Base-by-base conservation (phyloP, 2,888 invertebrate species). In the Tetrapedia diversipes region DNA sequence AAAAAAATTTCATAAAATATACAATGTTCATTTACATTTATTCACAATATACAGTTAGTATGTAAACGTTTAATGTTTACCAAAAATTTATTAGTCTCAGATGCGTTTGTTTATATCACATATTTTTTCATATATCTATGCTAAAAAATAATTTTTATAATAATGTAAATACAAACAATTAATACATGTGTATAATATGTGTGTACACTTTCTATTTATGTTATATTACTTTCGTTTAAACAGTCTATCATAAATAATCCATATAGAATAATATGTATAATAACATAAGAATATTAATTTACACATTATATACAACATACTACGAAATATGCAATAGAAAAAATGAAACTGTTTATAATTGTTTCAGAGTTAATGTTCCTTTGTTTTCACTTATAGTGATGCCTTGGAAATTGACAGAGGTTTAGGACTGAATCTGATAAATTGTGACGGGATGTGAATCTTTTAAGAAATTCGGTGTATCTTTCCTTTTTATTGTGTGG, bases 1-100 rank as follows among this genome's bases (percentile, higher is more conserved):
- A 24, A 29, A 67, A 49, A 11, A 8, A 14, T 73, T 8, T 53
- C 61, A 56, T 64, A 49, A 22, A 56, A 71, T 61, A 56, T 72
- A 32, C 70, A 56, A 4, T 67, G 60, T 74, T 59, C 54, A 63
- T 71, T 49, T 82, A 53, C 59, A 64, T 74, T 74, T 67, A 74
- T 77, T 72, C 77, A 72, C 19, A 39, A 57, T 53, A 65, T 43
- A 56, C 65, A 51, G 37, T 68, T 70, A 39, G 8, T 29, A 57
- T 29, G 24, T 37, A 59, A 68, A 39, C 59, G 56, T 49, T 51
- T 10, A 60, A 7, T 14, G 16, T 29, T 68, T 34, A 32, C 34
- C 43, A 14, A 57, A 56, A 69, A 41, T 66, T 70, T 56, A 56
- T 53, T 45, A 66, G 39, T 59, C 14, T 57, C 34, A 54, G 56